Percentiles rank a stretch among this genome's conserved stretches.
Evolutionary conservation across 2,797 vertebrate genomes (phyloP).

Genomic region (Phrynocephalus vlangalii): DNA sequence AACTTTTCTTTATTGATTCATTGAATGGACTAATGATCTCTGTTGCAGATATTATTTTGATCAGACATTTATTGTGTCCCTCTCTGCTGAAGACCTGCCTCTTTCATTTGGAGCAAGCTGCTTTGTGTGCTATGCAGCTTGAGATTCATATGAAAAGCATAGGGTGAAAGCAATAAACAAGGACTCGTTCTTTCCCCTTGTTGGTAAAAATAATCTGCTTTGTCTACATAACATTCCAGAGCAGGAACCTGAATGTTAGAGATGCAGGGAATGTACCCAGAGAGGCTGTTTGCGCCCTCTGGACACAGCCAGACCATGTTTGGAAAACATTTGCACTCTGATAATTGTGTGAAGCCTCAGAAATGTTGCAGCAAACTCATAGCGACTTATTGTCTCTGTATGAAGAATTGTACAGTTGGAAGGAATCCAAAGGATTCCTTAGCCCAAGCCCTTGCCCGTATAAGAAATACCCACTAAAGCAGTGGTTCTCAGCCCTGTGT

Average conservation of each 20-base stretch:
- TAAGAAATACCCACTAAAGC: neutral
- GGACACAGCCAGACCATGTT: conserved; percentile 24
- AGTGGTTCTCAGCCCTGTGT: too few relatives aligned
- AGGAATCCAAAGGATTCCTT: too few relatives aligned
- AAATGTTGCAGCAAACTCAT: neutral
- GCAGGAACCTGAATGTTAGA: conserved; percentile 44
- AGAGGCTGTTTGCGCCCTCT: conserved; percentile 37
- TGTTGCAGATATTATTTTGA: neutral
- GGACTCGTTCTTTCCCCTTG: conserved; percentile 17
- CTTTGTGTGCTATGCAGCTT: neutral
- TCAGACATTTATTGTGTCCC: too few relatives aligned
- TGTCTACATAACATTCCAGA: conserved; percentile 40
- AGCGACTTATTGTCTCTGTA: neutral
- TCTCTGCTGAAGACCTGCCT: neutral
- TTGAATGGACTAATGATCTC: neutral
- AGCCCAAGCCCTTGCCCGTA: neutral
- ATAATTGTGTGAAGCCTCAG: conserved; percentile 15
- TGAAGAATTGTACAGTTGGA: neutral
- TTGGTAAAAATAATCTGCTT: conserved; percentile 43
- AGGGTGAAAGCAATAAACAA: conserved; percentile 7
- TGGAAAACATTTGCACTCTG: conserved; percentile 31
- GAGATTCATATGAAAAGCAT: conserved; percentile 5
- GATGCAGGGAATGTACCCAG: conserved; percentile 38
- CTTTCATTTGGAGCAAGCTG: conserved; percentile 2
- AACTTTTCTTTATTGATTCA: neutral